A percentile compares a stretch with the other conserved stretches of the same genome.
Conservation (phyloP, 2,113 vertebrate genomes). For the Strix aluco region DNA sequence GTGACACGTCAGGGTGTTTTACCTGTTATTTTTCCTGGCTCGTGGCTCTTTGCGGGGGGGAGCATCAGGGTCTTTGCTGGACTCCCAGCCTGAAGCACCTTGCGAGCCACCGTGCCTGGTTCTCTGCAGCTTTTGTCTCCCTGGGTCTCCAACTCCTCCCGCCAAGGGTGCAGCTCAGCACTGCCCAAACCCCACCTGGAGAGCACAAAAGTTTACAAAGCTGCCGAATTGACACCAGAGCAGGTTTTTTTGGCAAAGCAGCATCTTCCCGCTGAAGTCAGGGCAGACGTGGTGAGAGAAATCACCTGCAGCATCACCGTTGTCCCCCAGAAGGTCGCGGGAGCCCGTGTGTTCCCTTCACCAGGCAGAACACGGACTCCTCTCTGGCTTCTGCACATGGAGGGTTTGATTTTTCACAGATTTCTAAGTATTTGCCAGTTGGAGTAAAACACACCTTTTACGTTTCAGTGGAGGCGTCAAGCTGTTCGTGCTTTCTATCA, state of each 20-base stretch:
- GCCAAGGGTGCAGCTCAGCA: neutral
- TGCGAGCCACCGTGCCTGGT: neutral
- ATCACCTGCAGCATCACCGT: rapidly evolving
- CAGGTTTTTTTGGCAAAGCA: rapidly evolving
- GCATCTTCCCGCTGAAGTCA: neutral
- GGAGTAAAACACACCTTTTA: neutral
- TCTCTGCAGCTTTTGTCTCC: too few species aligned
- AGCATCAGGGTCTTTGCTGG: neutral
- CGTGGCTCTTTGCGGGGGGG: neutral
- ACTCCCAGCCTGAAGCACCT: neutral
- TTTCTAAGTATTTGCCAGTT: neutral
- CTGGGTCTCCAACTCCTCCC: too few species aligned
- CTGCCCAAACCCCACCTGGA: rapidly evolving
- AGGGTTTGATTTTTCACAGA: neutral
- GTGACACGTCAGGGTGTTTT: neutral
- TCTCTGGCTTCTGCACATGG: rapidly evolving
- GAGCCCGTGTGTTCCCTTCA: rapidly evolving
- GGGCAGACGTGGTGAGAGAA: neutral
- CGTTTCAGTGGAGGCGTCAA: neutral
- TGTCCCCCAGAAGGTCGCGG: neutral
- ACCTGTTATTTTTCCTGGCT: neutral
- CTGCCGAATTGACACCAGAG: rapidly evolving
- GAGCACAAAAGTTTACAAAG: neutral
- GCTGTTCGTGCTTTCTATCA: neutral
- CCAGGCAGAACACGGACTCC: neutral